Evolutionary conservation across 1,140 invertebrate genomes (phyloP), one percentile per base, ranked within the genome.

Genomic region (Philopotamus ludificatus): DNA sequence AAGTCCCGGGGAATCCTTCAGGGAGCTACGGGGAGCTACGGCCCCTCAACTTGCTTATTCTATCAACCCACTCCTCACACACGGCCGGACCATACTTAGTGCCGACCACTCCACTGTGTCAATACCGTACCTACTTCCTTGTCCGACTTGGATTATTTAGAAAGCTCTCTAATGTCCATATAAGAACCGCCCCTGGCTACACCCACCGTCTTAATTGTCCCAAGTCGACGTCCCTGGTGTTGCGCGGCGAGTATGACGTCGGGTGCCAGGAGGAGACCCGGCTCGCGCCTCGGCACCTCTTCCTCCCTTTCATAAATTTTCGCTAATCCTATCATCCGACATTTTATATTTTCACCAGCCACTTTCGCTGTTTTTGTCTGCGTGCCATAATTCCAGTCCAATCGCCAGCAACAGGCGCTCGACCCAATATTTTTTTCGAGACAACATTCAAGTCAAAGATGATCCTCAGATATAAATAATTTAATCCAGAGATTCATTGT

Each of bases 111-210:
- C 75, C 73, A 79, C 79, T 81, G 71, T 81, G 79, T 80, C 79
- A 81, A 81, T 81, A 81, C 78, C 79, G 80, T 79, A 81, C 78
- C 75, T 76, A 79, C 79, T 79, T 76, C 78, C 79, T 77, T 77
- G 73, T 77, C 77, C 77, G 79, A 80, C 79, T 81, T 80, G 79
- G 79, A 81, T 81, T 81, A 81, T 81, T 81, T 81, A 81, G 79
- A 81, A 81, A 81, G 79, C 79, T 80, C 79, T 81, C 78, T 81
- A 80, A 79, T 76, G 78, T 76, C 80, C 79, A 81, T 81, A 81
- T 81, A 81, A 81, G 78, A 81, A 78, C 76, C 76, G 75, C 73
- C 74, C 57, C 44, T 12, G 42, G 42, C 20, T 44, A 44, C 3
- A 15, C 18, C 20, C 10, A 9, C 3, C 45, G 45, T 49, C 23